phyloP scores from a whole-genome alignment of 2,797 vertebrate genomes.

The Eulemur albifrons region DNA sequence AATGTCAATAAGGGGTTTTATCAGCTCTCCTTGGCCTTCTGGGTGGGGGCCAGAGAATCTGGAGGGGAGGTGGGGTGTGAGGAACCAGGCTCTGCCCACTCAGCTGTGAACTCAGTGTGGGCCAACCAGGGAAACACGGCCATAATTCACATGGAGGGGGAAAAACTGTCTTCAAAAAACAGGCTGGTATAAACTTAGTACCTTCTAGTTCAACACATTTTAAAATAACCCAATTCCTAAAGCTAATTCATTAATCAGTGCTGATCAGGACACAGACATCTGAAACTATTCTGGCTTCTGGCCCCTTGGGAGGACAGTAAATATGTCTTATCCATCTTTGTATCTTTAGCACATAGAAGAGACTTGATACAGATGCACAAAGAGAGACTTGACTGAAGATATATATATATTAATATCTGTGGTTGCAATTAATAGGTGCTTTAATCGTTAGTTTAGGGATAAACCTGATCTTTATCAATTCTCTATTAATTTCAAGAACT shows the following conservation, averaged over 20 bases:
- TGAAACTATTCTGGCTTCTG: neutral
- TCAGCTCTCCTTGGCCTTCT: neutral
- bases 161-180: neutral
- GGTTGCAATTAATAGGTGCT: neutral
- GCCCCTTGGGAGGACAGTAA: neutral
- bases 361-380: neutral
- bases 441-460: neutral
- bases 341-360: neutral
- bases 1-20: neutral
- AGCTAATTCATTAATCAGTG: neutral
- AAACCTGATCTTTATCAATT: neutral
- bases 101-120: neutral
- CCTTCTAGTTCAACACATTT: neutral
- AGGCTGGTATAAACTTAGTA: neutral
- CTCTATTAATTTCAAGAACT: neutral
- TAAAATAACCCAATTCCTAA: neutral
- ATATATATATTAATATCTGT: no score
- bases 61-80: neutral
- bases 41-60: neutral
- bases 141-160: neutral
- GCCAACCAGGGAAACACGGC: neutral
- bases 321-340: neutral
- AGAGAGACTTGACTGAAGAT: neutral
- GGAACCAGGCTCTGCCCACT: neutral
- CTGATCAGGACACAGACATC: neutral